Evolutionary conservation across 2,888 invertebrate species (phyloP).

Genomic region (Drosophila eohydei): DNA sequence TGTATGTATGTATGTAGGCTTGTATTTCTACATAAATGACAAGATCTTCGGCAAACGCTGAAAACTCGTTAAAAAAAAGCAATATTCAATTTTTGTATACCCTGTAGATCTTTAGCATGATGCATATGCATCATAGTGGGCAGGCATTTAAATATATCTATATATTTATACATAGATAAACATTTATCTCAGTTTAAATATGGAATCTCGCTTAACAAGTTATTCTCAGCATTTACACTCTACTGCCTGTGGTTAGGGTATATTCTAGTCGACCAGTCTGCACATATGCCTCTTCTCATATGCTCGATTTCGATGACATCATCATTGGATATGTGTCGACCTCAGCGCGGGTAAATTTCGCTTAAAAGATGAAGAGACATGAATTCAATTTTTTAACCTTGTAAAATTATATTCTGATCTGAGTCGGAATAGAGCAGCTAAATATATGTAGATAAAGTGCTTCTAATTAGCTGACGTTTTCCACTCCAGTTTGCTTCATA

Average conservation of each 20-base stretch:
- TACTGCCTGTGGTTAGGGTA: neutral
- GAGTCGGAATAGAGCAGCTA: neutral
- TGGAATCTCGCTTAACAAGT: too few species aligned
- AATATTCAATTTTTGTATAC: slow-evolving; percentile 5
- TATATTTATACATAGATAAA: neutral
- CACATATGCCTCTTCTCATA: neutral
- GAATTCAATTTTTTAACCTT: slow-evolving; percentile 3
- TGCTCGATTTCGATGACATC: slow-evolving; percentile 41
- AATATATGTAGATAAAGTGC: too few species aligned
- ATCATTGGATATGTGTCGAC: slow-evolving; percentile 27
- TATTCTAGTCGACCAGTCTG: neutral
- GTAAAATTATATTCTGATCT: neutral
- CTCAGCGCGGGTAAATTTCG: slow-evolving; percentile 23
- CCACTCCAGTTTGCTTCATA: too few species aligned
- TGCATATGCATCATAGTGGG: neutral
- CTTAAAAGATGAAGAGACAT: slow-evolving; percentile 2
- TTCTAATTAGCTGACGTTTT: too few species aligned
- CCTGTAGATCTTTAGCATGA: neutral
- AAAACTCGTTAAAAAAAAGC: neutral
- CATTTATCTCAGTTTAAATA: too few species aligned
- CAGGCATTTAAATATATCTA: neutral
- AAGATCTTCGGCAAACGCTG: slow-evolving; percentile 4
- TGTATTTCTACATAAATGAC: slow-evolving; percentile 2
- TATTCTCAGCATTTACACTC: too few species aligned
- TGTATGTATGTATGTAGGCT: neutral